Conservation (phyloP, 2,888 invertebrate species). For the Epirrita christyi region DNA sequence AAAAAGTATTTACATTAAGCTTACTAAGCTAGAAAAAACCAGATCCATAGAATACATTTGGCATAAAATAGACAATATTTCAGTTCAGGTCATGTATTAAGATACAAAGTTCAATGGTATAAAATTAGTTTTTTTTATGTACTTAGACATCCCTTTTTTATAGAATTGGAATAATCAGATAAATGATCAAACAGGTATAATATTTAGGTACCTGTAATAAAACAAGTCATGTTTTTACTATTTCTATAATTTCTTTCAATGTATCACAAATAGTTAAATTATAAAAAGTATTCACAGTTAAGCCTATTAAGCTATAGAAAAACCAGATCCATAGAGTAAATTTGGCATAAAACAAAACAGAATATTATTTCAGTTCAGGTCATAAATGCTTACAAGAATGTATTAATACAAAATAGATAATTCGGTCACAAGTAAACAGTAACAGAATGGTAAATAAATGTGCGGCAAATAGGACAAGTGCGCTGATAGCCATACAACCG, state of each 20-base stretch:
- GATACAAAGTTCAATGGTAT: no score
- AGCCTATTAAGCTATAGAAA: neutral
- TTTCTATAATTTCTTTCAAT: conserved; percentile 15
- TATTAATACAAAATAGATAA: conserved; percentile 12
- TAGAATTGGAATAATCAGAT: no score
- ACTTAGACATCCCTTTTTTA: no score
- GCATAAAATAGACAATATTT: neutral
- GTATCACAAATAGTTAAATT: conserved; percentile 11
- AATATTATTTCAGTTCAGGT: conserved; percentile 17
- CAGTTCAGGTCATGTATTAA: conserved; percentile 18
- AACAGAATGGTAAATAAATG: conserved; percentile 82
- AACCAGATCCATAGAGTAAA: conserved; percentile 4
- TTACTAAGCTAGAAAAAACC: no score
- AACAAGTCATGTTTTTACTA: conserved; percentile 13
- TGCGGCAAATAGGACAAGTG: conserved; percentile 83
- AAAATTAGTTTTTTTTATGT: no score
- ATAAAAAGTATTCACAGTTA: neutral
- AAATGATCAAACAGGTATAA: no score
- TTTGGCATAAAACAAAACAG: neutral
- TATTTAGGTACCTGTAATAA: conserved; percentile 16
- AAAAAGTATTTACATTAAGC: no score
- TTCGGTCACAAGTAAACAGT: conserved; percentile 78
- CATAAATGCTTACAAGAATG: conserved; percentile 33
- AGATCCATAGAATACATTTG: no score
- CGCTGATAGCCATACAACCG: conserved; percentile 77